A percentile compares a stretch with the other conserved stretches of the same genome.
Conservation (phyloP, 2,113 vertebrate species). For the Forbesichthys agassizii region DNA sequence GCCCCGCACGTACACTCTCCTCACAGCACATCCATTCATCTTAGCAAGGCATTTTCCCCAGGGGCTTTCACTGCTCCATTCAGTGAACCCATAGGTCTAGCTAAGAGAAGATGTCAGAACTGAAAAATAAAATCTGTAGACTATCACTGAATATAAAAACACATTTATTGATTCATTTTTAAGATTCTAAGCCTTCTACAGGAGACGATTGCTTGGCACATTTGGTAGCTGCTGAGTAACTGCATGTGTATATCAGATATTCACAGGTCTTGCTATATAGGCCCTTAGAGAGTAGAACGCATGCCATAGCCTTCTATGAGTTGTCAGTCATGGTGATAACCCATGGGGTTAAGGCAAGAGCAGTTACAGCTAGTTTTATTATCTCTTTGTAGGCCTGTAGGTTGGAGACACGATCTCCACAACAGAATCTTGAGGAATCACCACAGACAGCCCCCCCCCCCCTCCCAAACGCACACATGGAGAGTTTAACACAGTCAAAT, state of each 20-base stretch:
- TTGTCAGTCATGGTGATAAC: conserved; percentile 27
- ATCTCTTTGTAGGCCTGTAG: neutral
- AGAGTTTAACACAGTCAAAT: neutral
- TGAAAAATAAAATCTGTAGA: neutral
- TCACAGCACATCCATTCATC: neutral
- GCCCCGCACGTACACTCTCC: neutral
- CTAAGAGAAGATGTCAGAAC: neutral
- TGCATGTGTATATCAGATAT: conserved; percentile 38
- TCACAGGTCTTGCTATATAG: conserved; percentile 32
- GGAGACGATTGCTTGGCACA: too few species aligned
- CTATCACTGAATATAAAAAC: neutral
- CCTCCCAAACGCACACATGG: neutral
- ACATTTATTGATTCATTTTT: too few species aligned
- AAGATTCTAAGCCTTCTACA: too few species aligned
- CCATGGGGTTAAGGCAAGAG: conserved; percentile 25
- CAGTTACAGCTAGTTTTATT: conserved; percentile 34
- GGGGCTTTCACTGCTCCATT: neutral
- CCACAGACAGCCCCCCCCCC: neutral
- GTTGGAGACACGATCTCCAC: neutral
- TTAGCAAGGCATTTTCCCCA: neutral
- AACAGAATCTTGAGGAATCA: conserved; percentile 12
- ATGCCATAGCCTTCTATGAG: conserved; percentile 18
- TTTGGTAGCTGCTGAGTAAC: too few species aligned
- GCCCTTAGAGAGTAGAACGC: conserved; percentile 26
- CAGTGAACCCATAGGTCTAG: neutral